Evolutionary conservation across 2,888 invertebrate species (phyloP).

Genomic region (Pecten maximus): DNA sequence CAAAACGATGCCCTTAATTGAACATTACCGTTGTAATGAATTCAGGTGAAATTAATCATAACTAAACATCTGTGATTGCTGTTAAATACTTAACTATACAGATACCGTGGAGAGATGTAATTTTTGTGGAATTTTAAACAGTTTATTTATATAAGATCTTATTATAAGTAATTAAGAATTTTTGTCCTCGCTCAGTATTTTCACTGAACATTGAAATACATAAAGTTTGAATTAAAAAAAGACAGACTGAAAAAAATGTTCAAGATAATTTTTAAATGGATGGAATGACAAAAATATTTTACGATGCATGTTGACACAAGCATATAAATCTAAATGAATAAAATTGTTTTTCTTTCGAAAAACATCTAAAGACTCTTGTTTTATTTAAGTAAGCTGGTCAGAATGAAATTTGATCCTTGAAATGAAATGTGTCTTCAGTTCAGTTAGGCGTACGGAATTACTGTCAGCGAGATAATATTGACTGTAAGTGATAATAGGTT

Average conservation of each 20-base stretch:
- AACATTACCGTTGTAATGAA: neutral
- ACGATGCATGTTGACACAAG: neutral
- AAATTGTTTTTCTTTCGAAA: neutral
- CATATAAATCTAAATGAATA: neutral
- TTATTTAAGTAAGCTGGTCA: neutral
- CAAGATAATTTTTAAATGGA: neutral
- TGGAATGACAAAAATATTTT: neutral
- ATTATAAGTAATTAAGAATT: neutral
- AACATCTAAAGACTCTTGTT: neutral
- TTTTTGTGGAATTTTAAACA: neutral
- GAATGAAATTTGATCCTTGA: neutral
- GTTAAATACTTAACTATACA: neutral
- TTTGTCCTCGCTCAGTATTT: neutral
- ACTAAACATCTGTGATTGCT: neutral
- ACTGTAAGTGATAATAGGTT: neutral
- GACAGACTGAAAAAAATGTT: neutral
- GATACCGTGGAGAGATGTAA: neutral
- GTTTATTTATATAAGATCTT: neutral
- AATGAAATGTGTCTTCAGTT: neutral
- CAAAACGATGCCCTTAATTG: neutral
- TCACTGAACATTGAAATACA: neutral
- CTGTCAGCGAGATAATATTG: neutral
- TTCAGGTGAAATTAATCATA: neutral
- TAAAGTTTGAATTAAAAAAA: neutral
- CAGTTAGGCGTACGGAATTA: neutral